phyloP scores from a whole-genome alignment of 2,113 vertebrate species.

The Melanostigma gelatinosum region DNA sequence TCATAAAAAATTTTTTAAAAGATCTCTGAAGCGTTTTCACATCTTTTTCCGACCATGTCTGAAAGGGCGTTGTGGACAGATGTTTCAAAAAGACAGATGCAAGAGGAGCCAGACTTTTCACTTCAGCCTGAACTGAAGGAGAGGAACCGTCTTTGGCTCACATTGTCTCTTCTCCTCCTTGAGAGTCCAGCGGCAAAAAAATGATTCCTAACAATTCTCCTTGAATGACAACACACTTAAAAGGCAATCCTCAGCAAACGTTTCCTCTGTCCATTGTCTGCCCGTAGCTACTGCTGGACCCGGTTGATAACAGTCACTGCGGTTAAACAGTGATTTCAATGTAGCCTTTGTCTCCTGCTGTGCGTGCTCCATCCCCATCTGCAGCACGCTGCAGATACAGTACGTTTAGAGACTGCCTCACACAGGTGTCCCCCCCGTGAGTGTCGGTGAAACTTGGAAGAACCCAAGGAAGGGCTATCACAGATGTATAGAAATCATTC shows the following conservation, averaged over 20 bases:
- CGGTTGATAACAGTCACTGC: conserved; percentile 37
- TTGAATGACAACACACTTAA: conserved; percentile 52
- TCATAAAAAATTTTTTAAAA: conserved; percentile 1
- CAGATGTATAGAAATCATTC: conserved; percentile 51
- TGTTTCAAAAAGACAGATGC: conserved; percentile 1
- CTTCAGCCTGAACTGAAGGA: conserved; percentile 23
- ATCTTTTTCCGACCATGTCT: conserved; percentile 2
- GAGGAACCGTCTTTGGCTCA: conserved; percentile 24
- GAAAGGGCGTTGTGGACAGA: conserved; percentile 7
- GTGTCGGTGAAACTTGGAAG: conserved; percentile 35
- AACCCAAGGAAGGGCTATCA: conserved; percentile 27
- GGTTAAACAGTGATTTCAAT: conserved; percentile 49
- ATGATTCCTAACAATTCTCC: conserved; percentile 40
- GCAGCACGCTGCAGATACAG: conserved; percentile 16
- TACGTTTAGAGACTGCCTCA: conserved; percentile 33
- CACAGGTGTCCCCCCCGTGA: background rate
- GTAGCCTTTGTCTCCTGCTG: conserved; percentile 56
- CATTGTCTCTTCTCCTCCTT: conserved; percentile 41
- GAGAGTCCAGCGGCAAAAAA: conserved; percentile 44
- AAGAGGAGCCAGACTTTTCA: conserved; percentile 22
- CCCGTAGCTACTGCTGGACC: conserved; percentile 11
- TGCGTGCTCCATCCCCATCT: conserved; percentile 34
- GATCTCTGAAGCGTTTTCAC: conserved; percentile 16
- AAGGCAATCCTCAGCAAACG: conserved; percentile 17
- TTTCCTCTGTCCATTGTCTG: conserved; percentile 41